Evolutionary conservation across 1,140 invertebrate genomes (phyloP), one percentile per base, ranked within the genome.

Genomic region (Solenopsis fugax): DNA sequence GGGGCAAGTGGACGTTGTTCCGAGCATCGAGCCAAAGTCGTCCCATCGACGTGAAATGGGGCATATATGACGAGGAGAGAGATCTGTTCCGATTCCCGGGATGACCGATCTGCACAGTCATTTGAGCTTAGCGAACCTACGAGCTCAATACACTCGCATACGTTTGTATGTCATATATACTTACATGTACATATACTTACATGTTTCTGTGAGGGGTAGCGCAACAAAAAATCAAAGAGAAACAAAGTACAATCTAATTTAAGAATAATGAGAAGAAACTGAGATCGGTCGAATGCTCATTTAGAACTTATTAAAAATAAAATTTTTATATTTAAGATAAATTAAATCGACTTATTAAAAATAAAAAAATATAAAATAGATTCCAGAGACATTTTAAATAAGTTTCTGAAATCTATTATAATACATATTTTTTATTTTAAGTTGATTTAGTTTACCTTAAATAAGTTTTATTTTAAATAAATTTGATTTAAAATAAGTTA

Each of bases 1-100:
- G 62, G 37, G 50, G 84, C 58, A 56, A 69, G 75, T 89, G 82
- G 87, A 89, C 72, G 12, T 52, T 71, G 65, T 41, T 86, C 62
- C 60, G 73, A 86, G 67, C 78, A 89, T 58, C 60, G 69, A 69
- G 56, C 37, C 60, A 37, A 18, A 52, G 87, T 86, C 75, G 81
- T 86, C 62, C 18, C 69, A 65, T 48, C 52, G 75, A 37, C n/a
- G 41, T 10, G 65, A 81, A 21, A 72, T 56, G 37, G 34, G 13
- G 7, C 13, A 21, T 48, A 48, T 29, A n/a, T n/a, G n/a, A 67
- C 16, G 29, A 37, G 18, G 5, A 65, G 62, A 65, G 29, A 29
- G 58, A 54, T 80, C 60, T 24, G 60, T 48, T 67, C 29, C 21
- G 37, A 67, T 45, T 67, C 37, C 37, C 37, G 37, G 37, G 64